A percentile compares a stretch with the other conserved stretches of the same genome.
phyloP scores from a whole-genome alignment of 2,797 vertebrate species.

The Mustela erminea region DNA sequence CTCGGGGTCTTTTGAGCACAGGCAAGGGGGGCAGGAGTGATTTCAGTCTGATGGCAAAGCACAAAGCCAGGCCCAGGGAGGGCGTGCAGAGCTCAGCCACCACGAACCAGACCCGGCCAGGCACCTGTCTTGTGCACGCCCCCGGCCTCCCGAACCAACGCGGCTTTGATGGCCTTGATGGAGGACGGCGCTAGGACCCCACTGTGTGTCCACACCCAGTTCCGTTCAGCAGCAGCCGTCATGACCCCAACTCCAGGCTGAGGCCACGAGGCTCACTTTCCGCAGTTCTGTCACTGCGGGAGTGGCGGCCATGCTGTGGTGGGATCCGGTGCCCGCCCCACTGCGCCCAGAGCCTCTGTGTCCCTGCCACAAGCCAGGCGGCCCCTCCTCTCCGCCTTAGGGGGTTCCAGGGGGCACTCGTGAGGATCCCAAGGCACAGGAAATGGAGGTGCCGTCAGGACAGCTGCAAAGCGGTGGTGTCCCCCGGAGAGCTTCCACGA shows the following conservation, averaged over 20 bases:
- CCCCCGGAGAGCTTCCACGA: neutral
- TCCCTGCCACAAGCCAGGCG: no score
- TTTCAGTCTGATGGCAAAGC: neutral
- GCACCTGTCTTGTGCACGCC: neutral
- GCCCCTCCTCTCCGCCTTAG: neutral
- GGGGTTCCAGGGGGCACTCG: no score
- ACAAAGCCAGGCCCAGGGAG: neutral
- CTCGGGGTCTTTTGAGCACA: neutral
- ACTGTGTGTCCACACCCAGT: neutral
- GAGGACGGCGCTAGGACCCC: neutral
- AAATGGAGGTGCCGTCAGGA: neutral
- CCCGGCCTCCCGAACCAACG: neutral
- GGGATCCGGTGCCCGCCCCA: neutral
- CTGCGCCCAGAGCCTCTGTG: neutral
- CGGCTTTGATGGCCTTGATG: neutral
- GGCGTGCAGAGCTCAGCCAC: fast-evolving
- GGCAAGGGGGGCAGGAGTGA: neutral
- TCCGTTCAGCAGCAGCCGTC: neutral
- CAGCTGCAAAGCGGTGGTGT: neutral
- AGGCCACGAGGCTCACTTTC: neutral
- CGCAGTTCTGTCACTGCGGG: neutral
- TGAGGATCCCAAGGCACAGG: neutral
- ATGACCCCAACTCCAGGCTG: neutral
- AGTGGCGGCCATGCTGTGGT: neutral
- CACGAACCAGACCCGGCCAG: neutral